Evolutionary conservation across 2,113 vertebrate species (phyloP), one percentile per base, ranked within the genome.

Genomic region (Peucedramus taeniatus): DNA sequence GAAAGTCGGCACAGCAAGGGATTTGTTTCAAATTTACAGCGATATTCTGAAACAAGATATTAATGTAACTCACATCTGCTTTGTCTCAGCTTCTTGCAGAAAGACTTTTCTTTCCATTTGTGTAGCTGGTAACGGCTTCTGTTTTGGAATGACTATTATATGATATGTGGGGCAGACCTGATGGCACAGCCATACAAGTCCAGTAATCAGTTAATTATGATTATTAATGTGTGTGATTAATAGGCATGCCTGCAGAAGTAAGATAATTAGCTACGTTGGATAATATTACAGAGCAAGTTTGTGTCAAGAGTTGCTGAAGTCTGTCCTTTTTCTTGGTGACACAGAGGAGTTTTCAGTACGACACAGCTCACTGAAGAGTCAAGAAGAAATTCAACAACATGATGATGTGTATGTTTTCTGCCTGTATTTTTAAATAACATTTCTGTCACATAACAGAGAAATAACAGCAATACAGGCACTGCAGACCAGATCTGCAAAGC

Each of bases 101-200:
- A 4, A 16, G 30, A 21, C 17, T 84, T 88, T 90, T 35, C 16
- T 72, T 88, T 50, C 27, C 12, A 15, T 56, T 91, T 49, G 2
- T 64, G 19, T 7, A 19, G 21, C 44, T 50, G 21, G 11, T 45
- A 65, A 53, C 30, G 13, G 15, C 28, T 37, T 22, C 15, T 77
- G 14, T 37, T 81, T 91, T 0, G 0, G 37, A 49, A 28, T 0
- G 2, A 57, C 8, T 88, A 10, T 63, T 16, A 35, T 37, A 40
- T 42, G 24, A 10, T 44, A n/a, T 27, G 3, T 63, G 12, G 5
- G 30, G 15, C 26, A 81, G n/a, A 40, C 47, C 59, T 65, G 19
- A 78, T 75, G 33, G 11, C 23, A 27, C 17, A 81, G 14, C 9
- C 30, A 30, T 59, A 68, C 3, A 87, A 60, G n/a, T 22, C 33